Evolutionary conservation across 2,888 invertebrate genomes (phyloP), one percentile per base, ranked within the genome.

Genomic region (Timandra comae): DNA sequence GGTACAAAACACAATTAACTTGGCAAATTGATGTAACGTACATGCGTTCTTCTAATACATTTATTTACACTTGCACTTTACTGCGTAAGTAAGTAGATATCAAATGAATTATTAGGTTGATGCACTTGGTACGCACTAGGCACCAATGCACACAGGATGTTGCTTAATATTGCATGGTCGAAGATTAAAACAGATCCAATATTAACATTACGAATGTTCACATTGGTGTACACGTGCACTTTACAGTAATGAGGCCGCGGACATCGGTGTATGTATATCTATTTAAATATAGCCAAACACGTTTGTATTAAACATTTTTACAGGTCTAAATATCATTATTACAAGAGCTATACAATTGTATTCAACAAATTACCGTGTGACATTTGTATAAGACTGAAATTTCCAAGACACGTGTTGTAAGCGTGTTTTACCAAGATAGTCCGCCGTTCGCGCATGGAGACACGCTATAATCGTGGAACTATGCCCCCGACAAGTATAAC

Each of bases 351-450:
- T n/a, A n/a, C n/a, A n/a, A n/a, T n/a, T n/a, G n/a, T n/a, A 16
- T 16, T 16, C 16, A 5, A 16, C 6, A 16, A 16, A 16, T 6
- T 16, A 6, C 16, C 6, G 3, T 16, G 30, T 23, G 23, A 45
- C 33, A 46, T 47, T 52, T 37, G 33, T 38, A 30, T 27, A 31
- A 41, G 30, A 27, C 32, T 33, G 22, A 38, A 23, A 16, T 29
- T 41, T n/a, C n/a, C 29, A 32, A 33, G 51, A 43, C 77, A 78
- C 69, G 76, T 60, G 54, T 62, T 40, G 34, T 44, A 36, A 38
- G 46, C 70, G 69, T 75, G 75, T 45, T 50, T 25, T 16, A 28
- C 29, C 49, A 49, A 49, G 42, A 41, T 41, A 45, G 31, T 48
- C 50, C 47, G 41, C 41, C 37, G 24, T 24, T 11, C 11, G 24